These are phyloP conservation scores for Dolichoris vasculosae DNA, from an alignment of 1,140 invertebrate species.

Conservation along the genomic window DNA sequence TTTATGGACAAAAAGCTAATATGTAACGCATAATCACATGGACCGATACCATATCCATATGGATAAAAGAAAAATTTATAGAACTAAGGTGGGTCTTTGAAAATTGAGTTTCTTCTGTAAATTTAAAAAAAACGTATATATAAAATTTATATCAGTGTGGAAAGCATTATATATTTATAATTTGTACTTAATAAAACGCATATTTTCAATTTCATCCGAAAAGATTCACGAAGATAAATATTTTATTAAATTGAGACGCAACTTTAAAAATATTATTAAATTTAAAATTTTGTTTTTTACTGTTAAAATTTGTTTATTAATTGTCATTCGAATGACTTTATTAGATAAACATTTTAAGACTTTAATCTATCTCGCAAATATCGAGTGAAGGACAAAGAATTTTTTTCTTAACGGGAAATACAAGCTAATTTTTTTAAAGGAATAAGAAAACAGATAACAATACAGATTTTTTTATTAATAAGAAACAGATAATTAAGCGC, in stretches of 20 bases:
- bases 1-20: neutral
- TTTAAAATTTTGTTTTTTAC: neutral
- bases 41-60: slow-evolving; percentile 26
- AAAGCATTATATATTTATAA: neutral
- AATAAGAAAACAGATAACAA: slow-evolving; percentile 3
- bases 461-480: neutral
- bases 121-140: slow-evolving; percentile 27
- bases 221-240: too few species aligned
- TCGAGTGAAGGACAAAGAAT: slow-evolving; percentile 19
- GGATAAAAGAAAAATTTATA: slow-evolving; percentile 17
- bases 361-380: slow-evolving; percentile 28
- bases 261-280: neutral
- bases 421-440: neutral
- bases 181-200: neutral
- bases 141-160: slow-evolving; percentile 11
- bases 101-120: neutral
- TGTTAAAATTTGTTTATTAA: slow-evolving; percentile 17
- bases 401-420: slow-evolving; percentile 14
- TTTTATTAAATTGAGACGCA: neutral
- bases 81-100: neutral
- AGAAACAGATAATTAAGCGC: neutral
- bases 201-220: too few species aligned
- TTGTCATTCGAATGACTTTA: neutral
- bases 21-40: neutral
- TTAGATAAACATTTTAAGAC: neutral